These are phyloP conservation scores for Hydractinia symbiolongicarpus DNA, from an alignment of 30 jellyfish, hydroid and myxozoan species.

Conservation along the genomic window DNA sequence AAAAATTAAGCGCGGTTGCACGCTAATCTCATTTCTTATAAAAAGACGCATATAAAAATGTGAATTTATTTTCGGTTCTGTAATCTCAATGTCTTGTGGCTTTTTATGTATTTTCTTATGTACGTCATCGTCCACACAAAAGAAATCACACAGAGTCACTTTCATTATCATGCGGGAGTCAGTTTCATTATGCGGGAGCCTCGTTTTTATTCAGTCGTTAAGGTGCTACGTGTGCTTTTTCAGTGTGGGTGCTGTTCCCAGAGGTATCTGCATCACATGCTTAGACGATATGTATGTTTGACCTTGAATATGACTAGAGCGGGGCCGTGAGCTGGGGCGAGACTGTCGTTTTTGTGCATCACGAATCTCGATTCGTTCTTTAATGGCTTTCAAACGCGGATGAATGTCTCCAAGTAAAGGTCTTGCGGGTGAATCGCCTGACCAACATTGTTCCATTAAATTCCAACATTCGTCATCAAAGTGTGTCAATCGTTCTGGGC, in stretches of 20 bases:
- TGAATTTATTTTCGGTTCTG: too few species aligned
- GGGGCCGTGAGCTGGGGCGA: conserved; percentile 56
- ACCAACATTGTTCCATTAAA: conserved; percentile 98
- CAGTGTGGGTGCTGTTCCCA: conserved; percentile 5
- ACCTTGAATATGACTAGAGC: conserved; percentile 29
- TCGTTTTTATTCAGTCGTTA: too few species aligned
- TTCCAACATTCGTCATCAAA: conserved; percentile 99
- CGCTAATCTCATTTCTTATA: too few species aligned
- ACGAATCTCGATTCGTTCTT: conserved; percentile 84
- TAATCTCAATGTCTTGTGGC: too few species aligned
- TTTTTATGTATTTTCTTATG: too few species aligned
- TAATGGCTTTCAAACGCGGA: conserved; percentile 68
- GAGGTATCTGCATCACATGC: conserved; percentile 34
- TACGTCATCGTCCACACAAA: too few species aligned
- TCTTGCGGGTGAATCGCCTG: conserved; percentile 80
- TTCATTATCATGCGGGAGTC: too few species aligned
- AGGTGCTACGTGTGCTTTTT: not conserved
- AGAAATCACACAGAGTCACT: too few species aligned
- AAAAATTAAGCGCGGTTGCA: too few species aligned
- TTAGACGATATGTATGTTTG: conserved; percentile 14
- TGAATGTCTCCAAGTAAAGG: conserved; percentile 91
- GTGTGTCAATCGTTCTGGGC: conserved; percentile 95
- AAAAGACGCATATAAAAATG: too few species aligned
- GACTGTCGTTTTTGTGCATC: conserved; percentile 94
- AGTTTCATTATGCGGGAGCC: too few species aligned